Evolutionary conservation across 2,888 invertebrate genomes (phyloP).

Genomic region (Eumacrocentrus americanus): DNA sequence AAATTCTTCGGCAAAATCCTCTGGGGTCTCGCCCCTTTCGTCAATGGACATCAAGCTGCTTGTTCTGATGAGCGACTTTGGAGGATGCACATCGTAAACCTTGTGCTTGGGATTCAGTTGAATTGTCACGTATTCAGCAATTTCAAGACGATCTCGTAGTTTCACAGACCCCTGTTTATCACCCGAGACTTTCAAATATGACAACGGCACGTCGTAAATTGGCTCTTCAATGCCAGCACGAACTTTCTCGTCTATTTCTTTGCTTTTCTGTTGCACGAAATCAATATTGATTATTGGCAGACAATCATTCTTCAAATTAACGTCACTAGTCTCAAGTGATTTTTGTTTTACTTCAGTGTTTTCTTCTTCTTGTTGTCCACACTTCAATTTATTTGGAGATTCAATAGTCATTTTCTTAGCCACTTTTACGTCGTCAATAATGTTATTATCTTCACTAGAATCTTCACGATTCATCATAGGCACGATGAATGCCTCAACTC

Average conservation of each 20-base stretch:
- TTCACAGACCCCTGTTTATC: slow-evolving; percentile 18
- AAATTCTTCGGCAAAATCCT: slow-evolving; percentile 45
- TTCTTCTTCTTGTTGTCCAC: not conserved
- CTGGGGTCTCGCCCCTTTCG: slow-evolving; percentile 48
- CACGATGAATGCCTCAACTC: slow-evolving; percentile 50
- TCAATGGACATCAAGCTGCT: slow-evolving; percentile 51
- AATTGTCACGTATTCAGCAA: slow-evolving; percentile 18
- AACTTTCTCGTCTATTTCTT: not conserved
- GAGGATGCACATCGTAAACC: slow-evolving; percentile 7
- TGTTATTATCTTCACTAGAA: slow-evolving; percentile 33
- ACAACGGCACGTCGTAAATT: slow-evolving; percentile 43
- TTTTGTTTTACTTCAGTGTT: not conserved
- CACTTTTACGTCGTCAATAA: slow-evolving; percentile 42
- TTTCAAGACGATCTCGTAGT: slow-evolving; percentile 23
- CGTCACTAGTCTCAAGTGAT: not conserved
- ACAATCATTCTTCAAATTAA: not conserved
- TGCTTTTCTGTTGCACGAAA: not conserved
- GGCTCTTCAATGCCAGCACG: slow-evolving; percentile 33
- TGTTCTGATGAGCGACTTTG: slow-evolving; percentile 42
- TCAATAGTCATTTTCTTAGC: slow-evolving; percentile 33
- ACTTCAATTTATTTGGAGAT: not conserved
- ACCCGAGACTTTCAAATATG: slow-evolving; percentile 35
- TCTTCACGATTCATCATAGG: slow-evolving; percentile 35
- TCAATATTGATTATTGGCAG: not conserved
- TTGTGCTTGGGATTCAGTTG: not conserved